phyloP scores from a whole-genome alignment of 1,140 invertebrate genomes.

The Drosophila leontia region DNA sequence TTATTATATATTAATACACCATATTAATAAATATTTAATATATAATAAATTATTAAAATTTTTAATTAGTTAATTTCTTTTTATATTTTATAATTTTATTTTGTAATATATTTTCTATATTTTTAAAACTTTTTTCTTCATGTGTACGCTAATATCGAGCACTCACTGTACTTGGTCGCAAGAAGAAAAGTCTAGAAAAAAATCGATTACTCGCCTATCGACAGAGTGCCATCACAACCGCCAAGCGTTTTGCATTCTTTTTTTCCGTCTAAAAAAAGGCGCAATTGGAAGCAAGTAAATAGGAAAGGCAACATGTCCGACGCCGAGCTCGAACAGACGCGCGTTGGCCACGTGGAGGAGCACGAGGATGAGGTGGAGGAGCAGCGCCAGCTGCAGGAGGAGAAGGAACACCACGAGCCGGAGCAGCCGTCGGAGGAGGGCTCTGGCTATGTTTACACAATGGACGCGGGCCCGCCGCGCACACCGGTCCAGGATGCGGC shows the following conservation, averaged over 20 bases:
- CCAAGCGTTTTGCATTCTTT: conserved; percentile 11
- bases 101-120: too few species aligned
- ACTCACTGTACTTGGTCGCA: neutral
- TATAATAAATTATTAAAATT: too few species aligned
- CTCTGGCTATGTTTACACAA: neutral
- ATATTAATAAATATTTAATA: too few species aligned
- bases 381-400: neutral
- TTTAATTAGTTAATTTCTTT: too few species aligned
- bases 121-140: too few species aligned
- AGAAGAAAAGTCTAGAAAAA: conserved; percentile 2
- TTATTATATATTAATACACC: too few species aligned
- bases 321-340: conserved; percentile 24
- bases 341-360: conserved; percentile 14
- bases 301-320: conserved; percentile 11
- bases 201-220: conserved; percentile 7
- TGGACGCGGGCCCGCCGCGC: conserved; percentile 18
- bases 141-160: neutral
- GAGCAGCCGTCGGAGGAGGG: conserved; percentile 3
- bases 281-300: neutral
- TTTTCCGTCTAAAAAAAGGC: neutral
- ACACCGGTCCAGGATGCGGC: conserved; percentile 52
- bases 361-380: neutral
- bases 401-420: neutral
- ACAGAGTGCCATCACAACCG: neutral
- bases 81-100: too few species aligned